A percentile compares a stretch with the other conserved stretches of the same genome.
phyloP scores from a whole-genome alignment of 2,888 invertebrate species.

The Pandemis heparana region DNA sequence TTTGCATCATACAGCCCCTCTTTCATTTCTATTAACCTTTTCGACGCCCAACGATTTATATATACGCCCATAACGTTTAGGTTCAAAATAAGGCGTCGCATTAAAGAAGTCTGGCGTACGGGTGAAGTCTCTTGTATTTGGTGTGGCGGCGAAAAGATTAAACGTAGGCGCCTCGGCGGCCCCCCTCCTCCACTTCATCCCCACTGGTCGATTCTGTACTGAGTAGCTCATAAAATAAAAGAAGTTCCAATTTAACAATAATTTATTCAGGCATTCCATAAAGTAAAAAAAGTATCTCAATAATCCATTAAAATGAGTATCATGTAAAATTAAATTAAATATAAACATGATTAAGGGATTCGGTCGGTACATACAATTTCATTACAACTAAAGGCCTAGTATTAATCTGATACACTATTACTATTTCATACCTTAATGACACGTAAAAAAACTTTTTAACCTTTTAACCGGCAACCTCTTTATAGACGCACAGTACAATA shows the following conservation, averaged over 20 bases:
- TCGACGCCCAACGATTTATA: too few species aligned
- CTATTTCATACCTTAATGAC: neutral
- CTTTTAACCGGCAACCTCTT: neutral
- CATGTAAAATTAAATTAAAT: constrained; percentile 17
- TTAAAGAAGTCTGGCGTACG: too few species aligned
- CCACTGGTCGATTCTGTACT: too few species aligned
- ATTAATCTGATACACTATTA: neutral
- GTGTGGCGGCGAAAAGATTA: too few species aligned
- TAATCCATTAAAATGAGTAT: constrained; percentile 47
- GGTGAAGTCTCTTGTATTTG: too few species aligned
- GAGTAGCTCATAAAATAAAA: constrained; percentile 24
- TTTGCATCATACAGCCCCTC: too few species aligned
- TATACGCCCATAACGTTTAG: too few species aligned
- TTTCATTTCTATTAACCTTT: too few species aligned
- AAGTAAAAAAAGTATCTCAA: constrained; percentile 53
- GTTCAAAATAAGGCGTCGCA: too few species aligned
- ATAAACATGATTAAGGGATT: constrained; percentile 8
- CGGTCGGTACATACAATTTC: constrained; percentile 16
- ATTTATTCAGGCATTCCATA: constrained; percentile 48
- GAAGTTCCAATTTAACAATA: constrained; percentile 50
- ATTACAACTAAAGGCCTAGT: constrained; percentile 29
- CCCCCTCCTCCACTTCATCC: too few species aligned
- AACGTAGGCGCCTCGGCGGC: too few species aligned
- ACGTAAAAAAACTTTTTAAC: neutral
- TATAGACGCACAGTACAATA: constrained; percentile 2